A percentile compares a stretch with the other conserved stretches of the same genome.
Evolutionary conservation across 2,113 vertebrate species (phyloP).

Genomic region (Ariopsis seemanni): DNA sequence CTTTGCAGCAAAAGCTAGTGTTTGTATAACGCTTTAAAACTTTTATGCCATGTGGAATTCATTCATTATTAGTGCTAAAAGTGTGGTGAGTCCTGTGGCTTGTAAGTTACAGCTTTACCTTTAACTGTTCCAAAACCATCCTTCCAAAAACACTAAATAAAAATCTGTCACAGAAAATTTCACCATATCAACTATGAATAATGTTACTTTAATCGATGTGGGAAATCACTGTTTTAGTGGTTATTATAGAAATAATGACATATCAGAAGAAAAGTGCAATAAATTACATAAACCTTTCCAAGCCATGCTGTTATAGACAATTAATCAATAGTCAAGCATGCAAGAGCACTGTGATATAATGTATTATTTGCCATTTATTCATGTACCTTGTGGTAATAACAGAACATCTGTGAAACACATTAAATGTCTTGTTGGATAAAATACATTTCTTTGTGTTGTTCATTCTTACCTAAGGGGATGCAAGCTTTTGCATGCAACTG

Average conservation of each 20-base stretch:
- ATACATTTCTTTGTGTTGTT: not conserved
- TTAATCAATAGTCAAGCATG: too few relatives aligned
- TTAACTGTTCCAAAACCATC: not conserved
- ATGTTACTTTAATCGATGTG: too few relatives aligned
- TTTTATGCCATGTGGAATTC: not conserved
- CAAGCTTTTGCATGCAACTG: too few relatives aligned
- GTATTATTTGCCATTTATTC: not conserved
- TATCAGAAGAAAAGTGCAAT: not conserved
- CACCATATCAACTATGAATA: too few relatives aligned
- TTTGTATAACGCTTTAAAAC: not conserved
- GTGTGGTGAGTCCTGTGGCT: not conserved
- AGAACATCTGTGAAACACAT: not conserved
- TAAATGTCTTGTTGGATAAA: not conserved
- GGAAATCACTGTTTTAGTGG: not conserved
- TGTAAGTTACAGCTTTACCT: not conserved
- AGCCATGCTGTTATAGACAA: too few relatives aligned
- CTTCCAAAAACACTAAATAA: not conserved
- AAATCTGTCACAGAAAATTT: too few relatives aligned
- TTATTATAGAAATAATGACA: not conserved
- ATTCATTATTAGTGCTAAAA: not conserved
- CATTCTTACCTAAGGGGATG: too few relatives aligned
- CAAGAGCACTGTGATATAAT: not conserved
- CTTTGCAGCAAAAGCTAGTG: not conserved
- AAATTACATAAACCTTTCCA: not conserved
- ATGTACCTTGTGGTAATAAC: not conserved